A percentile compares a stretch with the other conserved stretches of the same genome.
These are phyloP conservation scores for Rallus crepitans DNA, from an alignment of 2,797 vertebrate species.

Conservation along the genomic window DNA sequence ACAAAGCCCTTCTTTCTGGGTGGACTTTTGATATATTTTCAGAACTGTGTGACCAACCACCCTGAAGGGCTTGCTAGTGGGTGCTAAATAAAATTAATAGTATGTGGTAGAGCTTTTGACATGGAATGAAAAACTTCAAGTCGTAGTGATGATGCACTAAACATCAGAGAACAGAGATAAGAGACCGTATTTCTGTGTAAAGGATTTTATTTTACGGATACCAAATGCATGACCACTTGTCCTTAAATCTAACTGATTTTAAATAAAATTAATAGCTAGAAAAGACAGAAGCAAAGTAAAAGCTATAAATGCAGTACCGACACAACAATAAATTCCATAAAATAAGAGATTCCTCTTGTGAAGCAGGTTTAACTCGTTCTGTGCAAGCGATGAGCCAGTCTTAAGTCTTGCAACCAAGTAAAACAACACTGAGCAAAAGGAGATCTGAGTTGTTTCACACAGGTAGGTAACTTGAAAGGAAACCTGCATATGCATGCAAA, in stretches of 20 bases:
- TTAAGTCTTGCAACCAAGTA: not conserved
- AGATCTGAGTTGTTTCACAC: not conserved
- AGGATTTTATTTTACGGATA: not conserved
- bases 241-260: not conserved
- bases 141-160: not conserved
- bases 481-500: not conserved
- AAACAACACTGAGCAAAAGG: not conserved
- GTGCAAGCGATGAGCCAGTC: not conserved
- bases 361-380: not conserved
- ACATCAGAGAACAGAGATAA: not conserved
- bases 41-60: not conserved
- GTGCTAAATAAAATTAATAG: constrained; percentile 15
- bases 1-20: not conserved
- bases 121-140: not conserved
- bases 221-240: not conserved
- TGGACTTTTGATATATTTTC: not conserved
- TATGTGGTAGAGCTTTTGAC: not conserved
- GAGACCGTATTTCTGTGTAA: not conserved
- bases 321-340: not conserved
- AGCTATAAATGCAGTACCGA: not conserved
- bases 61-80: not conserved
- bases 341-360: not conserved
- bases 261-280: not conserved
- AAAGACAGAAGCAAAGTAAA: not conserved
- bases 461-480: not conserved